Base-by-base conservation (phyloP, 2,888 invertebrate species). In the Dryobota labecula region DNA sequence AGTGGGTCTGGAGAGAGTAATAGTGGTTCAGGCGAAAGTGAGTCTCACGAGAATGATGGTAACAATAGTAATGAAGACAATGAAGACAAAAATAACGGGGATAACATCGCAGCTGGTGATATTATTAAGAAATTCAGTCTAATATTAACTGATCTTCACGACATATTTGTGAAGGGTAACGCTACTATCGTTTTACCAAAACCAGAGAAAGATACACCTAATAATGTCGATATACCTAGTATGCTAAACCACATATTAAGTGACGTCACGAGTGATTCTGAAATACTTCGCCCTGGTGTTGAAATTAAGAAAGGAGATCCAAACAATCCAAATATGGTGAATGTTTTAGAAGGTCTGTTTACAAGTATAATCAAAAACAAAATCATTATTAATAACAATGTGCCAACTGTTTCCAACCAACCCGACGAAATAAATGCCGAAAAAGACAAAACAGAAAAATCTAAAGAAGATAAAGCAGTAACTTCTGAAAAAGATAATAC, bases 281-380 rank as follows among this genome's bases (percentile, higher is more conserved):
- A 79, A 57, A 57, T 51, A 8, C 51, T 56, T 2, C 60, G n/a
- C 24, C 66, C 68, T n/a, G 68, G 51, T 13, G 2, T 53, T 49
- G 38, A 66, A 53, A 33, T 67, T 11, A 18, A 62, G 13, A 51
- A 15, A 7, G 56, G 18, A 9, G 72, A 73, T 41, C 33, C 69
- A 33, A 62, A 71, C 0, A 79, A 74, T 20, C 38, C 73, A 2
- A 73, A 72, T 8, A 70, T 71, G 49, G 18, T 80, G 1, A 73
- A 75, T 49, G 27, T 79, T 8, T 56, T 85, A 62, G 66, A 76
- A 72, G 73, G 75, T 5, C 9, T 84, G 6, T 78, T 84, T 30
- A 78, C 82, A 6, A 78, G 79, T 2, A 73, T 84, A 38, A 65
- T 85, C 7, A 76, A 78, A 45, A 79, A 83, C 30, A 70, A 79